Percentiles rank a stretch among this genome's conserved stretches.
These are phyloP conservation scores for Pimpla rufipes DNA, from an alignment of 2,888 invertebrate genomes.

Conservation along the genomic window DNA sequence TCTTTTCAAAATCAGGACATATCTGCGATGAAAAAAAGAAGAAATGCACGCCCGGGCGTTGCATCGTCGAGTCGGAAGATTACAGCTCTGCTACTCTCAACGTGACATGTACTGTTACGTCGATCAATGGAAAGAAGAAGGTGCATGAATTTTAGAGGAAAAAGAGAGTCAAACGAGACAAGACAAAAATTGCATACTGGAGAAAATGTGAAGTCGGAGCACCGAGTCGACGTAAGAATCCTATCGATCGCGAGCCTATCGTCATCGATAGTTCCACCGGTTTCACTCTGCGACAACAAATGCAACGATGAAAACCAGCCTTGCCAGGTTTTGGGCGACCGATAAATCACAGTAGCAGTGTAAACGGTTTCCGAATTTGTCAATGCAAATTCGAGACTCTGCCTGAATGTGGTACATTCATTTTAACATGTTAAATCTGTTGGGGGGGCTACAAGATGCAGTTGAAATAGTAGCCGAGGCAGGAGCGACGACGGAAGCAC, in stretches of 20 bases:
- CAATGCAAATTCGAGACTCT: neutral
- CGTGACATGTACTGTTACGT: neutral
- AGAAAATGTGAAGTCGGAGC: neutral
- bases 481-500: conserved; percentile 14
- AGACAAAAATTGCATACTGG: neutral
- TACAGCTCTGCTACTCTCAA: neutral
- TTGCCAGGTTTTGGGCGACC: neutral
- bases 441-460: conserved; percentile 12
- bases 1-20: conserved; percentile 19
- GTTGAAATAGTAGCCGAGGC: conserved; percentile 13
- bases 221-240: neutral
- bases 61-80: neutral
- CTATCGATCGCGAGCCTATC: neutral
- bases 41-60: neutral
- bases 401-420: conserved; percentile 5
- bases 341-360: neutral
- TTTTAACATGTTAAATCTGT: conserved; percentile 27
- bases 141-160: neutral
- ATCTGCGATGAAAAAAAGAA: neutral
- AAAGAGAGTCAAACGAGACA: neutral
- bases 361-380: conserved; percentile 1
- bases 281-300: neutral
- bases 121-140: neutral
- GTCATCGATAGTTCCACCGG: neutral
- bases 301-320: neutral